Percentiles rank a stretch among this genome's conserved stretches.
phyloP scores from a whole-genome alignment of 2,888 invertebrate species.

The Epinotia nisella region DNA sequence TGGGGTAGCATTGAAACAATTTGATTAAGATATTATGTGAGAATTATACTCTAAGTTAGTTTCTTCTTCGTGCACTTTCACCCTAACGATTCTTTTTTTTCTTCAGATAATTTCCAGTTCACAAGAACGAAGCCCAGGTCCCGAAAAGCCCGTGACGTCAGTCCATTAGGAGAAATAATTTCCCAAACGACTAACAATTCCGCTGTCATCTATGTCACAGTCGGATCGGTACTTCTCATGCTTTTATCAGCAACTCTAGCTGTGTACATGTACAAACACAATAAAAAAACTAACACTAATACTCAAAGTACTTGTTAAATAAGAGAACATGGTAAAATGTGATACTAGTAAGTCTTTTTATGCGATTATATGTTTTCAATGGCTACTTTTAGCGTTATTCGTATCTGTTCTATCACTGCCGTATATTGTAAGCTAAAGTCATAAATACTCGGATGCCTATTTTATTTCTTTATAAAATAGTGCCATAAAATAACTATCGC shows the following conservation, averaged over 20 bases:
- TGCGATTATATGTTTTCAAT: slow-evolving; percentile 42
- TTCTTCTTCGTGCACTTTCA: no score
- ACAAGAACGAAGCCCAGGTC: slow-evolving; percentile 68
- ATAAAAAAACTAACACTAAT: slow-evolving; percentile 50
- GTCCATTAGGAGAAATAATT: slow-evolving; percentile 51
- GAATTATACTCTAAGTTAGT: no score
- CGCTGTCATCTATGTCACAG: slow-evolving; percentile 59
- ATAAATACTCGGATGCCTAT: slow-evolving; percentile 63
- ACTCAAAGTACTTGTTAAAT: slow-evolving; percentile 54
- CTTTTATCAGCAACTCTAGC: slow-evolving; percentile 61
- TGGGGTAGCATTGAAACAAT: no score
- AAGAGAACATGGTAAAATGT: slow-evolving; percentile 56
- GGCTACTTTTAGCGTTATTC: slow-evolving; percentile 54
- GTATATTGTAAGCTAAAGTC: slow-evolving; percentile 60
- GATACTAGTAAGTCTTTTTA: slow-evolving; percentile 56
- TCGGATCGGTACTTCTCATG: slow-evolving; percentile 63
- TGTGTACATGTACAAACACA: slow-evolving; percentile 59
- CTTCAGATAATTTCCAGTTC: slow-evolving; percentile 76
- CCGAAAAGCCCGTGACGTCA: slow-evolving; percentile 70
- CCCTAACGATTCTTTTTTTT: no score
- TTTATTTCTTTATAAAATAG: slow-evolving; percentile 76
- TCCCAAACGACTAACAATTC: slow-evolving; percentile 54
- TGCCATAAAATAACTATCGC: slow-evolving; percentile 68
- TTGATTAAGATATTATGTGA: no score
- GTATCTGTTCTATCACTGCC: slow-evolving; percentile 46